Evolutionary conservation across 2,888 invertebrate species (phyloP).

Genomic region (Halictus ligatus): DNA sequence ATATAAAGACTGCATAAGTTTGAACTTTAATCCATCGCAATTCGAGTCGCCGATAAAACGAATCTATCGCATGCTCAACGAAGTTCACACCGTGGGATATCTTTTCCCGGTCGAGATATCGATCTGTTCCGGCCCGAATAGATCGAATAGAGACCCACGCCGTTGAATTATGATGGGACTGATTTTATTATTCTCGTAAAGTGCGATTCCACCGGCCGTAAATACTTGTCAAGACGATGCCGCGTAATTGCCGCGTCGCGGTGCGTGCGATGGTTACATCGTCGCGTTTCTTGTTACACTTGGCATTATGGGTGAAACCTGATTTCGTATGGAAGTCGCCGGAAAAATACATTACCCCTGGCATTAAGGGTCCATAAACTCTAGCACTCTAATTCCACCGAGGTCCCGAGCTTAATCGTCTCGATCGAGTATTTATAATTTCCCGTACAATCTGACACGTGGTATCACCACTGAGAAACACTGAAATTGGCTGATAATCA

Average conservation of each 20-base stretch:
- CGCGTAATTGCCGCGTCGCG: constrained; percentile 49
- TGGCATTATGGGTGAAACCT: background rate
- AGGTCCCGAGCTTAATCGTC: background rate
- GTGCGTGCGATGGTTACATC: constrained; percentile 14
- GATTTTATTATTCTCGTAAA: constrained; percentile 58
- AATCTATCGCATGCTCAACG: constrained; percentile 42
- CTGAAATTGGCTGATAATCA: too few species aligned
- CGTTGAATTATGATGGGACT: constrained; percentile 52
- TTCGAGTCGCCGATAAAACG: constrained; percentile 61
- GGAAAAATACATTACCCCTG: constrained; percentile 6
- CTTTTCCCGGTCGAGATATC: constrained; percentile 32
- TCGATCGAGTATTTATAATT: background rate
- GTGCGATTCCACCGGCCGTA: constrained; percentile 37
- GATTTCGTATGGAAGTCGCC: background rate
- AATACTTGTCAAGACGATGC: constrained; percentile 37
- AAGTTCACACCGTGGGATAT: constrained; percentile 42
- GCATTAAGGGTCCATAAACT: constrained; percentile 8
- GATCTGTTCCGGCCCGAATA: constrained; percentile 39
- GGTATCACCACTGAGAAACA: background rate
- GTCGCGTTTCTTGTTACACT: constrained; percentile 4
- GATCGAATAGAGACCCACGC: constrained; percentile 53
- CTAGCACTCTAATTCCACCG: background rate
- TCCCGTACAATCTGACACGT: background rate
- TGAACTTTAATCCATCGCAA: background rate
- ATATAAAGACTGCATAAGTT: background rate